Conservation (phyloP, 2,888 invertebrate genomes). For the Mechanitis mazaeus region DNA sequence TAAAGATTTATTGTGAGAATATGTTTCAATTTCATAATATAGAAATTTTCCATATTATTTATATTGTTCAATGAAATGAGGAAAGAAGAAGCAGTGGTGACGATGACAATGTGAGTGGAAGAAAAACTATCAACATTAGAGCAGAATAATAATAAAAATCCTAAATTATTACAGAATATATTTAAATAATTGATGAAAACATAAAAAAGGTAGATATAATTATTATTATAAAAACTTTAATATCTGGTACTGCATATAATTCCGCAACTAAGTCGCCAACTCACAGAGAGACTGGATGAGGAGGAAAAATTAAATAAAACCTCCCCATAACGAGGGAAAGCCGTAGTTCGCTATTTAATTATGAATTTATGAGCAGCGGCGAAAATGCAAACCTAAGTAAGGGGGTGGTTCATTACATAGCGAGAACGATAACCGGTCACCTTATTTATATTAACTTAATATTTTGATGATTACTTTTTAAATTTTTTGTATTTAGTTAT, state of each 20-base stretch:
- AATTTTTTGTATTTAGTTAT: neutral
- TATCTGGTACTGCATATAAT: constrained; percentile 16
- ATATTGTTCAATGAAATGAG: too few species aligned
- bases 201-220: too few species aligned
- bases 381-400: constrained; percentile 54
- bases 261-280: constrained; percentile 22
- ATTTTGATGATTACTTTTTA: too few species aligned
- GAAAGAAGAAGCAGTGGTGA: too few species aligned
- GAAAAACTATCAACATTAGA: too few species aligned
- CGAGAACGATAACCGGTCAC: constrained; percentile 25
- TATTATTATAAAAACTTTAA: constrained; percentile 9
- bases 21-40: too few species aligned
- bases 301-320: constrained; percentile 60
- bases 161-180: too few species aligned
- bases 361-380: constrained; percentile 69
- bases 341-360: constrained; percentile 69
- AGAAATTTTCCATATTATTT: too few species aligned
- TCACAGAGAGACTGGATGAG: constrained; percentile 23
- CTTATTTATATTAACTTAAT: constrained; percentile 7
- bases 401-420: constrained; percentile 15
- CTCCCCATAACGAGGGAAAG: constrained; percentile 54
- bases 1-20: too few species aligned
- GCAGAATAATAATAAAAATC: neutral
- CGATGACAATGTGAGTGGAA: too few species aligned
- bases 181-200: too few species aligned